Percentiles rank a stretch among this genome's conserved stretches.
Conservation (phyloP, 1,140 invertebrate genomes). For the Brachionus asplanchnoidis region DNA sequence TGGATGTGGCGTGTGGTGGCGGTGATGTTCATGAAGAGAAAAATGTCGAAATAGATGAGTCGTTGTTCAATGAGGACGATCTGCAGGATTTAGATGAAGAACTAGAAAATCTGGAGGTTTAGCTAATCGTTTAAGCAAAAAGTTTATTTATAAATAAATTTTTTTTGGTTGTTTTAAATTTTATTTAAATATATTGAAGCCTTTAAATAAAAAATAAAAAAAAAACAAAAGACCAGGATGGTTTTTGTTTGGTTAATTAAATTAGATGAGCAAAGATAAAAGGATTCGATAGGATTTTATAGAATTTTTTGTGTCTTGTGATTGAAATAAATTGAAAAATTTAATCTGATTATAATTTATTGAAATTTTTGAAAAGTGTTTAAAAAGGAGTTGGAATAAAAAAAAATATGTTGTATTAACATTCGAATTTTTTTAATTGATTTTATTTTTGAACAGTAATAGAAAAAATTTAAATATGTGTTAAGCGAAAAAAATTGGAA, state of each 20-base stretch:
- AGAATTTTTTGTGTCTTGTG: too few relatives aligned
- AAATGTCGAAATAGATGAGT: conserved; percentile 31
- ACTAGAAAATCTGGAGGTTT: conserved; percentile 27
- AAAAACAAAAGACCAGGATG: not conserved
- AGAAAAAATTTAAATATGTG: too few relatives aligned
- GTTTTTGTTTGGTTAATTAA: not conserved
- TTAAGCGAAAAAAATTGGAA: too few relatives aligned
- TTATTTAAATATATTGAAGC: not conserved
- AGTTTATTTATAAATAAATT: conserved; percentile 28
- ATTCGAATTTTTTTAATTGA: too few relatives aligned
- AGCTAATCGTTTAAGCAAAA: not conserved
- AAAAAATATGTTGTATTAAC: too few relatives aligned
- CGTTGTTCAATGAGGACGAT: conserved; percentile 29
- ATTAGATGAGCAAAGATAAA: too few relatives aligned
- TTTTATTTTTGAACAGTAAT: too few relatives aligned
- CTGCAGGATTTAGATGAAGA: conserved; percentile 30
- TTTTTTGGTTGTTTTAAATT: not conserved
- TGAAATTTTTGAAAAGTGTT: too few relatives aligned
- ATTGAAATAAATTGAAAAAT: too few relatives aligned
- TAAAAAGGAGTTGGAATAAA: too few relatives aligned
- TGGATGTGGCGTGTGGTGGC: not conserved
- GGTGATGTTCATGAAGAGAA: not conserved
- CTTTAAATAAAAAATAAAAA: not conserved
- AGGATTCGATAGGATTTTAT: too few relatives aligned
- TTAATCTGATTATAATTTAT: too few relatives aligned